Conservation (phyloP, 2,888 invertebrate species). For the Trilocha varians region DNA sequence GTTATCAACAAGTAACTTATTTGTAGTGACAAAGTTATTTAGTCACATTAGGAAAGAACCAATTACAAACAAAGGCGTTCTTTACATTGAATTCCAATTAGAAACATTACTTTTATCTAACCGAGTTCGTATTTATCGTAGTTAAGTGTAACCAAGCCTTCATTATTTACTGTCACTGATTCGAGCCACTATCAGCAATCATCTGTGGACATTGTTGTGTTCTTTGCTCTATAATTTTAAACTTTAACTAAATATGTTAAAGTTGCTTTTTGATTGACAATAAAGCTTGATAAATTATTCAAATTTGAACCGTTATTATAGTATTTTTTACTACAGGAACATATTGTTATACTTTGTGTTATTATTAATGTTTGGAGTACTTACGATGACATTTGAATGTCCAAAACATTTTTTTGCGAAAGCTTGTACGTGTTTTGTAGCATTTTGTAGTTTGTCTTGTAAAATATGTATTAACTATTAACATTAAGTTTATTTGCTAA, state of each 20-base stretch:
- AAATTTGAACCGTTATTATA: background rate
- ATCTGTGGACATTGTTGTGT: conserved; percentile 19
- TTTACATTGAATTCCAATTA: background rate
- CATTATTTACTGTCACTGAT: conserved; percentile 61
- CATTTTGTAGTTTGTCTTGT: no score
- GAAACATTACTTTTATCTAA: background rate
- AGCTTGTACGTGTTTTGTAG: no score
- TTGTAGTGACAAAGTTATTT: background rate
- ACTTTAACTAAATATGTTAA: background rate
- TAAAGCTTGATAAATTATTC: background rate
- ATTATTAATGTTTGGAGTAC: background rate
- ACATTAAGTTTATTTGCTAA: no score
- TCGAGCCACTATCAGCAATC: conserved; percentile 37
- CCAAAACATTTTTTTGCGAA: no score
- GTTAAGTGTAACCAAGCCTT: conserved; percentile 29
- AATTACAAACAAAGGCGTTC: background rate
- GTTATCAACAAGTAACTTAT: background rate
- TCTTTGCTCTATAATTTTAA: background rate
- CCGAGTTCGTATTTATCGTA: background rate
- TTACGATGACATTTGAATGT: no score
- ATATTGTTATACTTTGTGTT: background rate
- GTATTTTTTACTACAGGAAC: background rate
- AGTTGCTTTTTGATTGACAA: background rate
- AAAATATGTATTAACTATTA: no score
- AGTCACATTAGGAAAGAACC: background rate